These are phyloP conservation scores for Acrocephalus kingi DNA, from an alignment of 2,113 vertebrate species.

Conservation along the genomic window DNA sequence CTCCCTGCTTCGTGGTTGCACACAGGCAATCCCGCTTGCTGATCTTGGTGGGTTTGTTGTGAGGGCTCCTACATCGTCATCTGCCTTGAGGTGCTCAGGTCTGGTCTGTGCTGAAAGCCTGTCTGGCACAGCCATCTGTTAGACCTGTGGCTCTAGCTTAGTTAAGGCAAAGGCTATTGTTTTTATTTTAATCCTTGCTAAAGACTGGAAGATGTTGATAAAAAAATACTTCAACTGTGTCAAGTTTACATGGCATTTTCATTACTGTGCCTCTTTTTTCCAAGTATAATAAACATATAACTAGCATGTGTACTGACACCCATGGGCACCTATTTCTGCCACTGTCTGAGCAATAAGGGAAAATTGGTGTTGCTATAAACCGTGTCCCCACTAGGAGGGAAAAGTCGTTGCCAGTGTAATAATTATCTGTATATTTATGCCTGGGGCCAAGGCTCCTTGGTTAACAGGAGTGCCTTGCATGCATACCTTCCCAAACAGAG, in stretches of 20 bases:
- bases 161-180: neutral
- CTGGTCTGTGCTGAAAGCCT: neutral
- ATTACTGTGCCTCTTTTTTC: neutral
- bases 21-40: neutral
- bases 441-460: neutral
- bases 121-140: neutral
- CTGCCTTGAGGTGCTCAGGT: neutral
- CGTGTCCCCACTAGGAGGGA: neutral
- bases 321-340: neutral
- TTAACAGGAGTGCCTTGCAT: neutral
- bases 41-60: rapidly evolving
- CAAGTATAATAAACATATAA: neutral
- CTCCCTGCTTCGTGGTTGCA: neutral
- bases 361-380: neutral
- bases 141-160: neutral
- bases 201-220: neutral
- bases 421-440: neutral
- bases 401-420: neutral
- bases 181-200: neutral
- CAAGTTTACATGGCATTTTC: neutral
- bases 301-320: neutral
- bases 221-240: neutral
- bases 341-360: neutral
- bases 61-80: neutral
- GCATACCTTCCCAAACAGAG: neutral